These are phyloP conservation scores for Lepidothrix coronata DNA, from an alignment of 2,113 vertebrate genomes.

Conservation along the genomic window DNA sequence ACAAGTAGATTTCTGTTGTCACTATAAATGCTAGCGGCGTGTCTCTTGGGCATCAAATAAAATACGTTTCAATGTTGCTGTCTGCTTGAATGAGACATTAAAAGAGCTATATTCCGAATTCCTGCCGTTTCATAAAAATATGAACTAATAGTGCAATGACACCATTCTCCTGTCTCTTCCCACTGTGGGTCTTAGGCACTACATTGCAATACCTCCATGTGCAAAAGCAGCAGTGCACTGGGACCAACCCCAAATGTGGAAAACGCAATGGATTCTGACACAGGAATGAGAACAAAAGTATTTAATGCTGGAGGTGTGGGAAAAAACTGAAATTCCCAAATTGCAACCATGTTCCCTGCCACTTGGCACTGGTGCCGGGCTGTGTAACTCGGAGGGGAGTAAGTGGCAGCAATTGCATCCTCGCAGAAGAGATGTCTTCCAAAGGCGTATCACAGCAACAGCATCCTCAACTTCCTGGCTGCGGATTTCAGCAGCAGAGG, in stretches of 20 bases:
- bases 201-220: accelerated
- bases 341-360: accelerated
- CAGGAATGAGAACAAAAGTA: neutral
- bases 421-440: neutral
- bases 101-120: neutral
- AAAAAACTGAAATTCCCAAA: neutral
- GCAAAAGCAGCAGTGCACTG: neutral
- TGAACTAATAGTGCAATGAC: neutral
- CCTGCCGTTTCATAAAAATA: neutral
- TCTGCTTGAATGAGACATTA: slow-evolving; percentile 1
- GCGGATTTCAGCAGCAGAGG: neutral
- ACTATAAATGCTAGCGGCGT: accelerated
- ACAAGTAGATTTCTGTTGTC: slow-evolving; percentile 25
- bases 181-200: neutral
- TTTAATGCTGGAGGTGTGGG: neutral
- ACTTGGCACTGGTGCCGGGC: neutral
- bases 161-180: accelerated
- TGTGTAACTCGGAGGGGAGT: neutral
- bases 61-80: neutral
- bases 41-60: slow-evolving; percentile 45
- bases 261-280: accelerated
- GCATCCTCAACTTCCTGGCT: neutral
- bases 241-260: neutral
- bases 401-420: neutral
- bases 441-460: neutral